Evolutionary conservation across 2,113 vertebrate genomes (phyloP).

Genomic region (Scomber scombrus): DNA sequence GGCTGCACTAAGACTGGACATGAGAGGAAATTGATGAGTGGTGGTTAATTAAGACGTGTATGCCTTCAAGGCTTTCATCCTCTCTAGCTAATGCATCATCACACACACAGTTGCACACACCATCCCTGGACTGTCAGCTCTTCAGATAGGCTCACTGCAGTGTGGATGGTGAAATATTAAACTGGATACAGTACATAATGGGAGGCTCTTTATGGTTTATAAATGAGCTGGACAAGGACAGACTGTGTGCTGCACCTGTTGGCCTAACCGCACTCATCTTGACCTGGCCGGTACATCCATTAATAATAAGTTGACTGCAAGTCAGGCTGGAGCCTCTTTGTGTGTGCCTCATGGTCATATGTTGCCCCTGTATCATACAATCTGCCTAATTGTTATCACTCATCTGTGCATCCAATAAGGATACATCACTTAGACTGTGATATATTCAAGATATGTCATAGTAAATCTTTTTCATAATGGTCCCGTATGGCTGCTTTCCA

Average conservation of each 20-base stretch:
- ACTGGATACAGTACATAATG: conserved; percentile 51
- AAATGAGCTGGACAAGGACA: conserved; percentile 46
- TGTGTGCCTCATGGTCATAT: background rate
- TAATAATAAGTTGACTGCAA: conserved; percentile 40
- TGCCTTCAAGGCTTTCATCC: conserved; percentile 24
- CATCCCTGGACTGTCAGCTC: conserved; percentile 1
- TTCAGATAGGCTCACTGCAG: conserved; percentile 5
- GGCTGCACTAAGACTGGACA: background rate
- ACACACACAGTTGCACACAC: background rate
- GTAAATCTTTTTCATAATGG: conserved; percentile 26
- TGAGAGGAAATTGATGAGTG: background rate
- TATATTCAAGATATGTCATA: conserved; percentile 1
- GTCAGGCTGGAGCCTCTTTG: background rate
- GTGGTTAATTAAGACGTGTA: conserved; percentile 50
- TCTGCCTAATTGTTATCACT: background rate
- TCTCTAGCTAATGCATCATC: conserved; percentile 20
- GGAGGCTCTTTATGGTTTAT: conserved; percentile 53
- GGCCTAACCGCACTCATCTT: conserved; percentile 9
- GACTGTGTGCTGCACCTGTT: conserved; percentile 41
- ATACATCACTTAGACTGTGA: background rate
- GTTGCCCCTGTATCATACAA: background rate
- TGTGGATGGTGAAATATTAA: conserved; percentile 63
- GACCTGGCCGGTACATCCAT: conserved; percentile 37
- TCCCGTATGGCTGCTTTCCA: background rate
- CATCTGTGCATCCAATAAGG: background rate